A percentile compares a stretch with the other conserved stretches of the same genome.
phyloP scores from a whole-genome alignment of 2,888 invertebrate species.

The Brenthis hecate region DNA sequence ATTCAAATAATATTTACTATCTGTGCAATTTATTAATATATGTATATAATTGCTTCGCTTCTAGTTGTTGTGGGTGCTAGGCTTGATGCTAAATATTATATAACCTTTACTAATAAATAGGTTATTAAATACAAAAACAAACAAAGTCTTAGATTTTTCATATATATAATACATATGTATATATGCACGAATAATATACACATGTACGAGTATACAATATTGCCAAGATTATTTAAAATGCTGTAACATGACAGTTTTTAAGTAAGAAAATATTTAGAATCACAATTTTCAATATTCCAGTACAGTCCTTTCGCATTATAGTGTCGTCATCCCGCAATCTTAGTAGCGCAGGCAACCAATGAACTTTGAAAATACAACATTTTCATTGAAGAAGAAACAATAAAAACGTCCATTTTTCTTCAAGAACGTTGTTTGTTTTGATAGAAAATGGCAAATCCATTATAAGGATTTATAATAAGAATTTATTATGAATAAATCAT shows the following conservation, averaged over 20 bases:
- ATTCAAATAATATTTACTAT: too few relatives aligned
- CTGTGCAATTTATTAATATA: too few relatives aligned
- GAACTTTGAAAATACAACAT: conserved; percentile 32
- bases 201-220: too few relatives aligned
- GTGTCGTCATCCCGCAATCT: conserved; percentile 38
- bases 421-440: conserved; percentile 13
- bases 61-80: too few relatives aligned
- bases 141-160: too few relatives aligned
- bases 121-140: too few relatives aligned
- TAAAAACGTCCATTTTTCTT: conserved; percentile 18
- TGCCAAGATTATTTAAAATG: background rate
- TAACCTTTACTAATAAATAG: too few relatives aligned
- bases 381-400: conserved; percentile 20
- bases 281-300: conserved; percentile 33
- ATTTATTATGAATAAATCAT: too few relatives aligned
- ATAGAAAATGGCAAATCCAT: conserved; percentile 13
- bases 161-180: too few relatives aligned
- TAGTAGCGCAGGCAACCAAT: conserved; percentile 35
- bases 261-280: conserved; percentile 21
- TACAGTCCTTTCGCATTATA: conserved; percentile 26
- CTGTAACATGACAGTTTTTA: background rate
- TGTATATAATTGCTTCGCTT: too few relatives aligned
- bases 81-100: too few relatives aligned
- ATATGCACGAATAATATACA: too few relatives aligned
- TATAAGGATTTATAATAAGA: background rate